Evolutionary conservation across 2,888 invertebrate genomes (phyloP).

Genomic region (Eupithecia abbreviata): DNA sequence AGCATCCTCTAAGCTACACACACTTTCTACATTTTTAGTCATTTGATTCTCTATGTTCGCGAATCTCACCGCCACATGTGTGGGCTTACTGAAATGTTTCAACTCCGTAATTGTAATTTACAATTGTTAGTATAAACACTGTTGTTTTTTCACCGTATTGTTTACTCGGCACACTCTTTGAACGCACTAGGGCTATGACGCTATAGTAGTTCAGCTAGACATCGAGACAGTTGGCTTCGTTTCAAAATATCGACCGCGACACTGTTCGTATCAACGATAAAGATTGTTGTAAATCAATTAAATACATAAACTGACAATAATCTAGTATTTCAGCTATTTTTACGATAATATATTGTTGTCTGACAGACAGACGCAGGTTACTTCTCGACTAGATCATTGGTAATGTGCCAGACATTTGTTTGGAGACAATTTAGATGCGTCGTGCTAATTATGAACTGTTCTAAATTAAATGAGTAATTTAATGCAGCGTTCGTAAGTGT

Average conservation of each 20-base stretch:
- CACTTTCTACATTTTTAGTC: conserved; percentile 61
- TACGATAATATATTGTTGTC: conserved; percentile 24
- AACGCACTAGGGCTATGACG: conserved; percentile 57
- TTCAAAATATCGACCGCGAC: conserved; percentile 63
- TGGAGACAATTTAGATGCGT: conserved; percentile 61
- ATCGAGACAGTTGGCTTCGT: conserved; percentile 68
- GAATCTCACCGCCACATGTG: conserved; percentile 51
- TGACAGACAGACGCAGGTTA: conserved; percentile 32
- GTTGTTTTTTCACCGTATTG: conserved; percentile 43
- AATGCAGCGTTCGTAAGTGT: conserved; percentile 25
- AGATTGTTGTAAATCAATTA: conserved; percentile 51
- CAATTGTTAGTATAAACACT: conserved; percentile 9
- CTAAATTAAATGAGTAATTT: conserved; percentile 39
- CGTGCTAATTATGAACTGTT: conserved; percentile 57
- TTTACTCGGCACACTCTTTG: conserved; percentile 57
- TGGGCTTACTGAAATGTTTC: conserved; percentile 50
- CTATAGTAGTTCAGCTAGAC: conserved; percentile 56
- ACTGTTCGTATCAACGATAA: conserved; percentile 55
- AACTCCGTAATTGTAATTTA: conserved; percentile 61
- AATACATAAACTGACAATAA: conserved; percentile 40
- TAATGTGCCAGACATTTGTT: conserved; percentile 63
- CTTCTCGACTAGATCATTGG: conserved; percentile 51
- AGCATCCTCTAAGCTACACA: conserved; percentile 45
- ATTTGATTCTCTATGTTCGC: conserved; percentile 54
- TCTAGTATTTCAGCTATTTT: conserved; percentile 39